Evolutionary conservation across 2,888 invertebrate genomes (phyloP).

Genomic region (Pachycephus smyrnensis): DNA sequence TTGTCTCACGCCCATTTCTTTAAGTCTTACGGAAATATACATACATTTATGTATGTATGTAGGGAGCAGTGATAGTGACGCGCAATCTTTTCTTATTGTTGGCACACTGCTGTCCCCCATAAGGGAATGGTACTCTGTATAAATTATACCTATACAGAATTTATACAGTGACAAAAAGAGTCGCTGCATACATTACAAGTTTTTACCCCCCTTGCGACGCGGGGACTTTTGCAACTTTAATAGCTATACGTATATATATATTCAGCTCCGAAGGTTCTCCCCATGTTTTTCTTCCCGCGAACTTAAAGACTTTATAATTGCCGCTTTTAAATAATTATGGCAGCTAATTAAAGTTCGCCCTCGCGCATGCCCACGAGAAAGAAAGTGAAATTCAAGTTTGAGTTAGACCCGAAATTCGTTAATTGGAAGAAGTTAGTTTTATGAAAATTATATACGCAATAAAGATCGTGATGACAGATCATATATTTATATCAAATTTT

Average conservation of each 20-base stretch:
- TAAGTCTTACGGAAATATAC: neutral
- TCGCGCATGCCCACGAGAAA: neutral
- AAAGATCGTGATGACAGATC: neutral
- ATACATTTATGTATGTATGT: neutral
- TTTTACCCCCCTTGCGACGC: neutral
- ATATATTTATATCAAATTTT: neutral
- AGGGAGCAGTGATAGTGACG: neutral
- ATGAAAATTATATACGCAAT: neutral
- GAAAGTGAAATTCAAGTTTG: neutral
- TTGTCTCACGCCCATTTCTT: neutral
- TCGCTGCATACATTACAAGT: neutral
- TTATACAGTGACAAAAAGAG: neutral
- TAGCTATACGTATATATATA: constrained; percentile 1
- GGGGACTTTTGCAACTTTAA: neutral
- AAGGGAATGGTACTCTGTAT: neutral
- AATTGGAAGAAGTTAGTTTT: neutral
- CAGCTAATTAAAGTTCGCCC: neutral
- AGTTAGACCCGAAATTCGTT: neutral
- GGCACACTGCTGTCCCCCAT: neutral
- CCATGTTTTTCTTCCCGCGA: neutral
- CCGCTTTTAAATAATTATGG: constrained; percentile 16
- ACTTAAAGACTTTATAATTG: constrained; percentile 6
- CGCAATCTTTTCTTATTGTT: neutral
- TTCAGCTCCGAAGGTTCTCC: neutral
- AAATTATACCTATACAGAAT: neutral